Conservation (phyloP, 2,113 vertebrate genomes). For the Sturnus vulgaris region DNA sequence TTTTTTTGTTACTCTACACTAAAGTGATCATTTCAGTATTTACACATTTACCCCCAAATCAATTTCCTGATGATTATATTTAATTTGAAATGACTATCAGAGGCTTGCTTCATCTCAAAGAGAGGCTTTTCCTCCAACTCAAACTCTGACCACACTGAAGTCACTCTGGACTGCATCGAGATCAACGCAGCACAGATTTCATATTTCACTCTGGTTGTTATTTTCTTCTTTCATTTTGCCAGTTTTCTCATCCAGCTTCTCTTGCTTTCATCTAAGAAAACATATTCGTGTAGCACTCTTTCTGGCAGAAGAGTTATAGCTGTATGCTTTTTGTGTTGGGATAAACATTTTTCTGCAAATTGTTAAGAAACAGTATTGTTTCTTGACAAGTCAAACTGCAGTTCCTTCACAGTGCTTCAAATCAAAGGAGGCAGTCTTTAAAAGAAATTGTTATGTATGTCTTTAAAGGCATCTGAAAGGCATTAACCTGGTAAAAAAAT, state of each 20-base stretch:
- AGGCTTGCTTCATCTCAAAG: not conserved
- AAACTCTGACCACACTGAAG: not conserved
- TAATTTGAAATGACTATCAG: not conserved
- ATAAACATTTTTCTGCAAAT: not conserved
- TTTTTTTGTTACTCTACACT: not conserved
- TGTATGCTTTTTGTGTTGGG: not conserved
- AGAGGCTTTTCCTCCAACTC: not conserved
- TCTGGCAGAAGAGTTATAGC: not conserved
- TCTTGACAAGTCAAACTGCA: not conserved
- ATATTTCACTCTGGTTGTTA: not conserved
- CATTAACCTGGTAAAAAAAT: not conserved
- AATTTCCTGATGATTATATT: not conserved
- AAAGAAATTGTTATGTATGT: not conserved
- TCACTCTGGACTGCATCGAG: not conserved
- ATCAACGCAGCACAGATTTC: not conserved
- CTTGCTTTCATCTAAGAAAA: not conserved
- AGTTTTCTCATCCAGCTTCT: not conserved
- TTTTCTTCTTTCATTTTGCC: not conserved
- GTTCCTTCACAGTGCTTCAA: not conserved
- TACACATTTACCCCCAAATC: not conserved
- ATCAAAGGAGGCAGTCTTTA: not conserved
- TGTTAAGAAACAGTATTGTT: not conserved
- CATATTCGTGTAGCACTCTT: accelerated
- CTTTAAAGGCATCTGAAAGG: not conserved
- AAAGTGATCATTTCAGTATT: not conserved